phyloP scores from a whole-genome alignment of 1,140 invertebrate species.

The Planococcus citri region DNA sequence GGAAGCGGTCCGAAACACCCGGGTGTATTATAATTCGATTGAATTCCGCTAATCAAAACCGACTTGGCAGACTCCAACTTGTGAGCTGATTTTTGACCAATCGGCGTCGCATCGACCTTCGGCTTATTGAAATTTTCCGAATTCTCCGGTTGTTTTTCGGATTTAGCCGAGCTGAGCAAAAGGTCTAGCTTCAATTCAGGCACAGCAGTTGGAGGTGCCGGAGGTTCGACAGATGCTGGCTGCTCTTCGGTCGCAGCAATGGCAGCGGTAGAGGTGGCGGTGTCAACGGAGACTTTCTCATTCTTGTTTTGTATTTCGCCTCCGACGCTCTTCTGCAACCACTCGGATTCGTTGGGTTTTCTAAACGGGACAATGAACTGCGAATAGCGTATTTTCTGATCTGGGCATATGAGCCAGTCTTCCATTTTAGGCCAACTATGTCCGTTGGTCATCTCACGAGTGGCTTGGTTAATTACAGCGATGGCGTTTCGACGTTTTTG shows the following conservation, averaged over 20 bases:
- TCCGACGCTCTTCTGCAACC: neutral
- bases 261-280: too few species aligned
- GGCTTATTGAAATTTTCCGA: neutral
- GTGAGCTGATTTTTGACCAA: neutral
- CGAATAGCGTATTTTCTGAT: neutral
- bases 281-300: too few species aligned
- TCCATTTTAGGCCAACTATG: constrained; percentile 4
- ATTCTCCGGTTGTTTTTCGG: neutral
- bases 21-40: neutral
- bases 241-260: too few species aligned
- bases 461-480: neutral
- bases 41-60: neutral
- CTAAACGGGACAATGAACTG: neutral
- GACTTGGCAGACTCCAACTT: neutral
- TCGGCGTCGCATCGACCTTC: neutral
- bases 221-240: too few species aligned
- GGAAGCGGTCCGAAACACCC: neutral
- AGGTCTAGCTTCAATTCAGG: neutral
- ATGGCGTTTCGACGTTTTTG: neutral
- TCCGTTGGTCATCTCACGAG: neutral
- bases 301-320: neutral
- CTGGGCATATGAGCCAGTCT: neutral
- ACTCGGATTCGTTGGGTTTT: neutral
- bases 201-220: too few species aligned
- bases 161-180: neutral